Percentiles rank a stretch among this genome's conserved stretches.
Evolutionary conservation across 1,140 invertebrate species (phyloP).

Genomic region (Procambarus clarkii): DNA sequence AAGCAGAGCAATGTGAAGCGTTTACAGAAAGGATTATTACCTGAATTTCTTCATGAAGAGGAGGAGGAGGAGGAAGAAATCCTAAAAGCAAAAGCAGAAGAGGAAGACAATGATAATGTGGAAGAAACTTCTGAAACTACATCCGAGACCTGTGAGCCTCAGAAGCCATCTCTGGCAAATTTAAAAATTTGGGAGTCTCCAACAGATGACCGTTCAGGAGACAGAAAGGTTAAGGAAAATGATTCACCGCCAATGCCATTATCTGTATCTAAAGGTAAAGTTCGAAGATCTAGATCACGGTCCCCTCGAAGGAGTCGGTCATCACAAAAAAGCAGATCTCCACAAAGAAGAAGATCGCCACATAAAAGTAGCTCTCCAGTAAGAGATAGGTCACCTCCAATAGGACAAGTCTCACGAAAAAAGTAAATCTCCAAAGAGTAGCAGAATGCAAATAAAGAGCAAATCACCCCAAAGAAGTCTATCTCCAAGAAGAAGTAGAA

Average conservation of each 20-base stretch:
- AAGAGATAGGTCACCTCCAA: conserved; percentile 11
- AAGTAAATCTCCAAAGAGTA: conserved; percentile 23
- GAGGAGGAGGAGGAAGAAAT: conserved; percentile 10
- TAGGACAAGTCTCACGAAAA: background rate
- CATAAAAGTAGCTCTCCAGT: background rate
- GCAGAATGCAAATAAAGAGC: background rate
- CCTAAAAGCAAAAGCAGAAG: background rate
- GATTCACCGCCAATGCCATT: background rate
- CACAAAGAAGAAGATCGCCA: conserved; percentile 15
- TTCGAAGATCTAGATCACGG: background rate
- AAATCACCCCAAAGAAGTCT: conserved; percentile 19
- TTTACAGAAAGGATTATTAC: conserved; percentile 17
- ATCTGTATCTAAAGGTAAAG: background rate
- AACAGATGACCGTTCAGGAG: background rate
- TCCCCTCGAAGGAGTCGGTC: conserved; percentile 31
- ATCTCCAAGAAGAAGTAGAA: conserved; percentile 5
- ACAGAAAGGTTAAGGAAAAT: background rate
- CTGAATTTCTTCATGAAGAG: conserved; percentile 36
- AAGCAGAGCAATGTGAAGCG: conserved; percentile 23
- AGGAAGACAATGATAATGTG: background rate
- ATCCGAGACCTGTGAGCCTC: background rate
- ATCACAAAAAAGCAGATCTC: conserved; percentile 16
- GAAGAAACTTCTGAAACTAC: background rate
- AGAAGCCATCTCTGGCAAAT: background rate
- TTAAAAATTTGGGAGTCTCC: background rate